These are phyloP conservation scores for Ophioderma brevispina DNA, from an alignment of 35 echinoderm and acorn worm genomes.

Conservation along the genomic window DNA sequence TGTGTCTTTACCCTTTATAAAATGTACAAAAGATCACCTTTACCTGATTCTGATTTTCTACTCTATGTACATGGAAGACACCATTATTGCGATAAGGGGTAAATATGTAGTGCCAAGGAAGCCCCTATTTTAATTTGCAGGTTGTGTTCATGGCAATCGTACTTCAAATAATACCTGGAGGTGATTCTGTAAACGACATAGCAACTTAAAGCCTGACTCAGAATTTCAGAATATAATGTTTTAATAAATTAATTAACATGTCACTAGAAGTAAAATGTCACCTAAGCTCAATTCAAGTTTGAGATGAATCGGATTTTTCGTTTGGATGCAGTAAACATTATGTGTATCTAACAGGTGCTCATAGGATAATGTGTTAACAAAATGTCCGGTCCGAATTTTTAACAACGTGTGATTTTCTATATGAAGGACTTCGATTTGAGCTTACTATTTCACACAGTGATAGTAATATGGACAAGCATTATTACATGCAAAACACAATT, in stretches of 20 bases:
- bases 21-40: too few species aligned
- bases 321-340: too few species aligned
- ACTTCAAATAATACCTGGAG: constrained; percentile 6
- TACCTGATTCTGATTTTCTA: background rate
- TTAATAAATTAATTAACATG: background rate
- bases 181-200: background rate
- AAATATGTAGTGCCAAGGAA: background rate
- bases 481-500: too few species aligned
- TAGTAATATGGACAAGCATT: too few species aligned
- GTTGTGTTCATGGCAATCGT: background rate
- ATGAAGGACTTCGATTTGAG: too few species aligned
- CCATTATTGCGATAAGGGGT: background rate
- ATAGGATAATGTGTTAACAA: background rate
- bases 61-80: background rate
- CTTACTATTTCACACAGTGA: too few species aligned
- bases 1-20: too few species aligned
- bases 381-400: background rate
- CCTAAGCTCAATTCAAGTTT: background rate
- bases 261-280: background rate
- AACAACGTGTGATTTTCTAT: too few species aligned
- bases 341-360: background rate
- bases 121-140: background rate
- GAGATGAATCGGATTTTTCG: too few species aligned
- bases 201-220: too few species aligned
- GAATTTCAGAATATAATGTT: too few species aligned